Conservation (phyloP, 2,113 vertebrate genomes). For the Epinephelus cyanopodus region DNA sequence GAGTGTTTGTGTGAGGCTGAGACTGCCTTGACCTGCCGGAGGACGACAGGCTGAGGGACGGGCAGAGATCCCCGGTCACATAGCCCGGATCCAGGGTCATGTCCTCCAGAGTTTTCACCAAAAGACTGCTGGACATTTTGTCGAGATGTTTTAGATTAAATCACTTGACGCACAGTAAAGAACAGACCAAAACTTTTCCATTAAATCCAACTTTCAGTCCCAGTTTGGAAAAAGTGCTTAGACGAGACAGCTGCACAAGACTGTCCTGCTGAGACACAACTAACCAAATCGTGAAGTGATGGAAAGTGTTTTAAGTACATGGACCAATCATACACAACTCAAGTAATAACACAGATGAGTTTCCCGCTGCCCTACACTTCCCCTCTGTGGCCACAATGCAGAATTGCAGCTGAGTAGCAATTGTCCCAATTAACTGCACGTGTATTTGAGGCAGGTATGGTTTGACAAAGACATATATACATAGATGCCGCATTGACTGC, state of each 20-base stretch:
- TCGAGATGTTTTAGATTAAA: too few relatives aligned
- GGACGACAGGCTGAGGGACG: conserved; percentile 92
- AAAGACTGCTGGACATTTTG: conserved; percentile 88
- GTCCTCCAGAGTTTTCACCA: conserved; percentile 91
- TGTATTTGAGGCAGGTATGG: too few relatives aligned
- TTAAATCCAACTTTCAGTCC: not conserved
- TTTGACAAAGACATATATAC: too few relatives aligned
- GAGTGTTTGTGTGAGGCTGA: conserved; percentile 84
- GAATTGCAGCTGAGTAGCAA: too few relatives aligned
- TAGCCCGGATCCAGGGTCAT: conserved; percentile 94
- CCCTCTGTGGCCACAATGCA: conserved; percentile 6
- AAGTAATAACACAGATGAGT: not conserved
- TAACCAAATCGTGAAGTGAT: not conserved
- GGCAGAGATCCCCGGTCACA: conserved; percentile 90
- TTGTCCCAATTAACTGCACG: too few relatives aligned
- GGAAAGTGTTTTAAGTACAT: not conserved
- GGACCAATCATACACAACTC: conserved; percentile 57
- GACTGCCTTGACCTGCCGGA: conserved; percentile 87
- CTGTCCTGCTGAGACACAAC: not conserved
- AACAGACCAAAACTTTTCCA: not conserved
- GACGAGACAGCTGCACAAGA: not conserved
- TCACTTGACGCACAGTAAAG: conserved; percentile 6
- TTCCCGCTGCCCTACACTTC: conserved; percentile 3
- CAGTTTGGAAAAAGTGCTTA: not conserved
- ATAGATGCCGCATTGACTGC: too few relatives aligned